phyloP scores from a whole-genome alignment of 1,140 invertebrate species.

The Drosophila azteca region DNA sequence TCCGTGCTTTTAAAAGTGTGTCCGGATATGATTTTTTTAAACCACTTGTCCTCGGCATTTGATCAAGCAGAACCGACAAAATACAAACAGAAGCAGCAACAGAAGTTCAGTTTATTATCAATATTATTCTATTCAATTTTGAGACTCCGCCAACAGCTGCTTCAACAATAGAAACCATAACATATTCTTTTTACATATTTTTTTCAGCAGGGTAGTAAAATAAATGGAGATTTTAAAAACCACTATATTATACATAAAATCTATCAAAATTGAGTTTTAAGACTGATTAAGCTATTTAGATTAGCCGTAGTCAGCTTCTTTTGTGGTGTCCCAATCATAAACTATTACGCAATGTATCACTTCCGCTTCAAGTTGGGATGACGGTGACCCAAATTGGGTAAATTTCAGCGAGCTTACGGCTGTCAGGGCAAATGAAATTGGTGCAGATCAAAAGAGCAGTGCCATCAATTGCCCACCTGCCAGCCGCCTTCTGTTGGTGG shows the following conservation, averaged over 20 bases:
- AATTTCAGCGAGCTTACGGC: conserved; percentile 45
- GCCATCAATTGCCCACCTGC: conserved; percentile 62
- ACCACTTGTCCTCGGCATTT: too few relatives aligned
- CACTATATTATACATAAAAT: too few relatives aligned
- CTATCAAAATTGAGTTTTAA: too few relatives aligned
- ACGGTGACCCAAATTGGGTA: conserved; percentile 34
- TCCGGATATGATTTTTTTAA: too few relatives aligned
- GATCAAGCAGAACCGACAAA: too few relatives aligned
- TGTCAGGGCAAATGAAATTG: conserved; percentile 52
- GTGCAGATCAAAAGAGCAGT: conserved; percentile 71
- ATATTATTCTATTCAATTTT: conserved; percentile 44
- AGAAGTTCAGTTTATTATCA: conserved; percentile 44
- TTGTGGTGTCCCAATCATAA: too few relatives aligned
- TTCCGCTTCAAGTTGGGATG: conserved; percentile 12
- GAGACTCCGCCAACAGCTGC: conserved; percentile 21
- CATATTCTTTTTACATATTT: conserved; percentile 2
- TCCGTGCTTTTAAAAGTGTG: too few relatives aligned
- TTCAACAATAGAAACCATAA: conserved; percentile 1
- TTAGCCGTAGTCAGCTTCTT: background rate
- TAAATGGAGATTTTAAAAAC: too few relatives aligned
- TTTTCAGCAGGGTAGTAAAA: background rate
- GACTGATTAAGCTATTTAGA: too few relatives aligned
- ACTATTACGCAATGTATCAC: too few relatives aligned
- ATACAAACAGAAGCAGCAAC: conserved; percentile 1
- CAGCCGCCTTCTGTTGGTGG: conserved; percentile 36